Evolutionary conservation across 2,888 invertebrate species (phyloP).

Genomic region (Drosophila barbarae): DNA sequence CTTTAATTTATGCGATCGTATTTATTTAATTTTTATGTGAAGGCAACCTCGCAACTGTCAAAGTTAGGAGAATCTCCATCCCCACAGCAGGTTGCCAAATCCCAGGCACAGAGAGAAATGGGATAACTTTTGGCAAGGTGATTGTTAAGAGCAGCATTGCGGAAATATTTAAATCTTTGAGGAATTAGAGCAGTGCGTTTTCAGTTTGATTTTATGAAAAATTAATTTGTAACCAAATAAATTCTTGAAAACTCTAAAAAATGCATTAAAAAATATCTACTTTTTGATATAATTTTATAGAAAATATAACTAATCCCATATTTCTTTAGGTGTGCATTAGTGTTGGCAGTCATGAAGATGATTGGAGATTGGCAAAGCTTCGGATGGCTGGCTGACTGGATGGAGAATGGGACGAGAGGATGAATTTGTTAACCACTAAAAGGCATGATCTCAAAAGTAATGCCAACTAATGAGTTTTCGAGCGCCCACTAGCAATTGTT

Average conservation of each 20-base stretch:
- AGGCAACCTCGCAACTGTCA: slow-evolving; percentile 42
- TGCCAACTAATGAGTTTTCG: slow-evolving; percentile 35
- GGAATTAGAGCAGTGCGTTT: not conserved
- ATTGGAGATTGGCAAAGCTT: slow-evolving; percentile 24
- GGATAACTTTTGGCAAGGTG: not conserved
- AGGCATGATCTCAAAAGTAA: slow-evolving; percentile 25
- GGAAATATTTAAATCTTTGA: too few relatives aligned
- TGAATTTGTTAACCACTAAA: slow-evolving; percentile 21
- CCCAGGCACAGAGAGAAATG: slow-evolving; percentile 16
- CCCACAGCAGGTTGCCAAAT: slow-evolving; percentile 37
- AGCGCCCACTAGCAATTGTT: slow-evolving; percentile 37
- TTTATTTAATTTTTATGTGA: slow-evolving; percentile 66
- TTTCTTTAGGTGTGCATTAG: slow-evolving; percentile 7
- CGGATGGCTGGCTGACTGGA: slow-evolving; percentile 13
- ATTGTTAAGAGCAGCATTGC: too few relatives aligned
- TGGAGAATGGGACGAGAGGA: slow-evolving; percentile 24
- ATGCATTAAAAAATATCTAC: not conserved
- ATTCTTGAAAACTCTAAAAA: not conserved
- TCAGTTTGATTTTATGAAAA: not conserved
- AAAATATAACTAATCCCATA: not conserved
- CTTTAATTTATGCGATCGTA: slow-evolving; percentile 63
- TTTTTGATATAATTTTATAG: not conserved
- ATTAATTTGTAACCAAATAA: not conserved
- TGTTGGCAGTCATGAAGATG: slow-evolving; percentile 9
- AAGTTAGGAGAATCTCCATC: slow-evolving; percentile 34